phyloP scores from a whole-genome alignment of 2,113 vertebrate genomes.

The Archilochus colubris region DNA sequence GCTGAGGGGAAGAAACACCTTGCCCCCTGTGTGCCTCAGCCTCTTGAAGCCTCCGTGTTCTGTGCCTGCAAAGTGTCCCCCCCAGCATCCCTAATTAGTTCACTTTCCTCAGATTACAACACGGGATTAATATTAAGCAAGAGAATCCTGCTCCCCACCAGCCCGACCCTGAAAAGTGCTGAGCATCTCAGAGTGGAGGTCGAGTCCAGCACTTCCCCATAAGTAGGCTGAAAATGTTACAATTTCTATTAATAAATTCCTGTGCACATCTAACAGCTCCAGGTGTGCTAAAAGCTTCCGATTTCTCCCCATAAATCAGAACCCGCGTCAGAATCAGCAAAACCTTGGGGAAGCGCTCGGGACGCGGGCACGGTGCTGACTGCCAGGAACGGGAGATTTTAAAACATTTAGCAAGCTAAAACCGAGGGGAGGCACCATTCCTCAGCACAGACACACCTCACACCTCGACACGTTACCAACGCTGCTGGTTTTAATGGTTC shows the following conservation, averaged over 20 bases:
- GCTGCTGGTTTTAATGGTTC: neutral
- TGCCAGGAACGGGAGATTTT: neutral
- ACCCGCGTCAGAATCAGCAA: neutral
- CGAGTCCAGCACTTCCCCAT: neutral
- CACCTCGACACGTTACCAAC: neutral
- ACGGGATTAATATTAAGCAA: constrained; percentile 48
- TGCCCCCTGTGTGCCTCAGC: neutral
- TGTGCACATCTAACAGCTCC: neutral
- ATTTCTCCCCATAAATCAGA: neutral
- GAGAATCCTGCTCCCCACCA: constrained; percentile 22
- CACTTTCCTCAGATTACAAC: constrained; percentile 55
- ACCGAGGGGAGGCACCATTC: neutral
- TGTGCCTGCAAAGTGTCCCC: neutral
- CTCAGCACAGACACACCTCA: neutral
- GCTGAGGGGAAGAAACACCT: neutral
- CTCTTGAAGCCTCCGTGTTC: neutral
- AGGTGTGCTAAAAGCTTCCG: constrained; percentile 27
- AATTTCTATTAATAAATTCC: neutral
- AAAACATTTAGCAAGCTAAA: neutral
- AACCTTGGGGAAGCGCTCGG: neutral
- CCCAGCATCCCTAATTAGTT: constrained; percentile 56
- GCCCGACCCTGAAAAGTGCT: constrained; percentile 22
- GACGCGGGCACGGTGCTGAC: neutral
- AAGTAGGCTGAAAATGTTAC: neutral
- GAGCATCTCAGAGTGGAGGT: neutral